These are phyloP conservation scores for Neelides folsomi DNA, from an alignment of 2,888 invertebrate genomes.

Conservation along the genomic window DNA sequence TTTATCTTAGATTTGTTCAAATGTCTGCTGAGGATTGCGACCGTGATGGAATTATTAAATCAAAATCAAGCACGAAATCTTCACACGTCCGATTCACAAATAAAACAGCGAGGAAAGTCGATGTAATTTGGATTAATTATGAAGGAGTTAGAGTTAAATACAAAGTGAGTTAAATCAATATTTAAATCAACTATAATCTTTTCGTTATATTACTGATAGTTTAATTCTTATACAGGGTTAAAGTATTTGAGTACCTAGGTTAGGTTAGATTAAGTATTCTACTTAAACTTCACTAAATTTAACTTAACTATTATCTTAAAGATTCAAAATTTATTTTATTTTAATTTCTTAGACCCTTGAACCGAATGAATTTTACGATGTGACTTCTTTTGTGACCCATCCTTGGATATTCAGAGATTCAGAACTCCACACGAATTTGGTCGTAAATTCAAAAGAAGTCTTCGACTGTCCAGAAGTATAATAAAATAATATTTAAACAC, in stretches of 20 bases:
- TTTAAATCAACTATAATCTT: too few species aligned
- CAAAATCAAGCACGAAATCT: conserved; percentile 35
- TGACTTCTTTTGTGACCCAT: conserved; percentile 65
- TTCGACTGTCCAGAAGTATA: conserved; percentile 33
- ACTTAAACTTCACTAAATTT: too few species aligned
- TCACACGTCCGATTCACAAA: conserved; percentile 52
- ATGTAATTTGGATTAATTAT: conserved; percentile 66
- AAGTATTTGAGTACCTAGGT: background rate
- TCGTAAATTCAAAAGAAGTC: conserved; percentile 40
- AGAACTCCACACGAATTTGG: conserved; percentile 52
- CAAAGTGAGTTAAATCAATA: too few species aligned
- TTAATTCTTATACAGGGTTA: too few species aligned
- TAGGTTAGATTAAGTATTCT: too few species aligned
- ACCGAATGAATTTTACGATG: conserved; percentile 44
- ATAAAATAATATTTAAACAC: background rate
- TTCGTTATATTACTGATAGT: too few species aligned
- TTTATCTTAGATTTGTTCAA: too few species aligned
- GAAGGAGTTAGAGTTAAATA: conserved; percentile 42
- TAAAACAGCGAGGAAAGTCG: conserved; percentile 45
- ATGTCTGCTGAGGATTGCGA: background rate
- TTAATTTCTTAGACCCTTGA: conserved; percentile 33
- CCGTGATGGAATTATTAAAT: conserved; percentile 16
- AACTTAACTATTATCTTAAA: too few species aligned
- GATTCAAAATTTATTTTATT: background rate
- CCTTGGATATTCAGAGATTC: conserved; percentile 71